Percentiles rank a stretch among this genome's conserved stretches.
These are phyloP conservation scores for Pogonomyrmex californicus DNA, from an alignment of 1,140 invertebrate species.

Conservation along the genomic window DNA sequence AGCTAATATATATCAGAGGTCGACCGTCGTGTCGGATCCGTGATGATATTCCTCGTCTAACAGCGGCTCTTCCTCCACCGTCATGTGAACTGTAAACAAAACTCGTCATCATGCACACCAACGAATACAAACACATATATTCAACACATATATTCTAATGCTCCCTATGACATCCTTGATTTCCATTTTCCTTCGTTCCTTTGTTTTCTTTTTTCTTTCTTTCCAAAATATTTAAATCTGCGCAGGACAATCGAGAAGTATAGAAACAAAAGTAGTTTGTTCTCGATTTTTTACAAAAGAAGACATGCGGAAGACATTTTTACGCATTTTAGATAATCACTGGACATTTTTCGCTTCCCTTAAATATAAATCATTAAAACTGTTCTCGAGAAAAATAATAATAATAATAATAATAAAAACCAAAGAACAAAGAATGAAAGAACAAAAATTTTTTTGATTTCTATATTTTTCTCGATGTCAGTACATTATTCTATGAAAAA, in stretches of 20 bases:
- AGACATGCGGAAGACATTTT: not conserved
- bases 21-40: conserved; percentile 82
- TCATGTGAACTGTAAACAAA: conserved; percentile 85
- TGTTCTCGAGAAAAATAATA: not conserved
- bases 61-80: conserved; percentile 83
- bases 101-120: conserved; percentile 84
- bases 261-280: not conserved
- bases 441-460: conserved; percentile 8
- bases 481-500: not conserved
- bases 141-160: conserved; percentile 30
- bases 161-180: conserved; percentile 10
- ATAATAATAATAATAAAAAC: not conserved
- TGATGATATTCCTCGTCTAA: conserved; percentile 82
- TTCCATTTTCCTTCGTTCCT: not conserved
- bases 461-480: not conserved
- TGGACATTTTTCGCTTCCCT: not conserved
- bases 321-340: not conserved
- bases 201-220: not conserved
- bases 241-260: not conserved
- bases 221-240: not conserved
- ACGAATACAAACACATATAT: conserved; percentile 67
- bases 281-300: not conserved
- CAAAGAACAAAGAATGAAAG: not conserved
- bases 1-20: conserved; percentile 81
- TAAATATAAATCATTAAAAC: not conserved